Percentiles rank a stretch among this genome's conserved stretches.
Evolutionary conservation across 2,113 vertebrate genomes (phyloP).

Genomic region (Vulpes vulpes): DNA sequence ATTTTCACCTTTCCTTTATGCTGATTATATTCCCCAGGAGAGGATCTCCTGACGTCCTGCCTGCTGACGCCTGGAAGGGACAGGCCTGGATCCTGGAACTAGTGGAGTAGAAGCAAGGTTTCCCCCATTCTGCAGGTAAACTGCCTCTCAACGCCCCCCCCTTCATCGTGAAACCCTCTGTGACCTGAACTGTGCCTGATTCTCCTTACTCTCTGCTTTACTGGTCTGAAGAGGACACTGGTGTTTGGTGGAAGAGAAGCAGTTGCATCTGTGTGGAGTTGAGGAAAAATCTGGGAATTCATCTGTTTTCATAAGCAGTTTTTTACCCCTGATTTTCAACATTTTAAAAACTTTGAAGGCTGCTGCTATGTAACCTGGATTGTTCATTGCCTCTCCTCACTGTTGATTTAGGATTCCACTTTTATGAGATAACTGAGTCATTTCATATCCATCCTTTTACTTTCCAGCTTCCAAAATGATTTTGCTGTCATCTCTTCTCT

Average conservation of each 20-base stretch:
- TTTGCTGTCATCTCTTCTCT: slow-evolving; percentile 28
- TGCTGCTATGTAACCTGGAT: background rate
- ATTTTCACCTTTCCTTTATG: background rate
- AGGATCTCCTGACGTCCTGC: background rate
- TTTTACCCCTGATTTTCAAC: background rate
- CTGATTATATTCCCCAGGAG: background rate
- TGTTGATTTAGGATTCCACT: background rate
- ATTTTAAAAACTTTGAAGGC: background rate
- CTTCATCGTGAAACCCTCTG: background rate
- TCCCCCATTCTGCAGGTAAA: background rate
- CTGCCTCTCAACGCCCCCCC: background rate
- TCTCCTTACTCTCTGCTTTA: background rate
- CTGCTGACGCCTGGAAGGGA: background rate
- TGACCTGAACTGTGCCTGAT: accelerated
- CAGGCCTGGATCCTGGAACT: background rate
- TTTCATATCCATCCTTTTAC: background rate
- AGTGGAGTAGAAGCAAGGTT: background rate
- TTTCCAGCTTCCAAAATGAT: background rate
- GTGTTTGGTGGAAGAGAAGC: background rate
- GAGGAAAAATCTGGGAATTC: background rate
- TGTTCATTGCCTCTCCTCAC: background rate
- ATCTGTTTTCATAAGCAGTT: background rate
- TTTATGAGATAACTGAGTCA: background rate
- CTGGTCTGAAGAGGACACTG: background rate
- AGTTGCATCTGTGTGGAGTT: background rate